Conservation (phyloP, 2,113 vertebrate genomes). For the Mustela lutreola region DNA sequence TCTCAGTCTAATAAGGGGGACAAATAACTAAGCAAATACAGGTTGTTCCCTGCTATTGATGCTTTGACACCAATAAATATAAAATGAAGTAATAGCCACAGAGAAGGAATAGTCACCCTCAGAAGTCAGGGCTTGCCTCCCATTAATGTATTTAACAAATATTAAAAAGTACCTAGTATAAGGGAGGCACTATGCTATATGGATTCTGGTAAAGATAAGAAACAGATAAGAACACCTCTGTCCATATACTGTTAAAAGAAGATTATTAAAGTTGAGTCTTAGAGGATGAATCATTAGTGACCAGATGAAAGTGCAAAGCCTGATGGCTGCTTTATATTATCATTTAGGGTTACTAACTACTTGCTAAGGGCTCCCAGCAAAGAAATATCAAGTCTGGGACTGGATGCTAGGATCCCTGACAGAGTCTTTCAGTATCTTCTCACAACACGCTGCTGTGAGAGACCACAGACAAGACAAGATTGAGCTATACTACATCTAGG, state of each 20-base stretch:
- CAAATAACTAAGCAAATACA: neutral
- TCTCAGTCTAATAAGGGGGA: neutral
- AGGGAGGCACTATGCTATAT: neutral
- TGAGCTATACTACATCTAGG: fast-evolving
- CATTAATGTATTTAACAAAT: neutral
- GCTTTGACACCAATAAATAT: neutral
- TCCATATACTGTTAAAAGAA: neutral
- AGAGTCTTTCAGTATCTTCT: neutral
- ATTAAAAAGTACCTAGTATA: neutral
- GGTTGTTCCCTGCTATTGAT: neutral
- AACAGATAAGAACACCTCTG: neutral
- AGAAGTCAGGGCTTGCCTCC: neutral
- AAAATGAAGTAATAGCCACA: neutral
- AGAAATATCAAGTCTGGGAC: neutral
- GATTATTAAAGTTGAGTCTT: neutral
- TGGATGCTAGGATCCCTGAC: neutral
- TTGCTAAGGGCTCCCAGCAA: neutral
- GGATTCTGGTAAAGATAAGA: neutral
- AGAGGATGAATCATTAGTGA: neutral
- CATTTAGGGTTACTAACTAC: neutral
- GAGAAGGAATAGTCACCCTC: neutral
- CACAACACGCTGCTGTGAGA: fast-evolving
- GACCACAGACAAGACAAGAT: neutral
- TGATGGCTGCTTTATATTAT: neutral
- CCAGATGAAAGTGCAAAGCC: neutral